Evolutionary conservation across 2,113 vertebrate species (phyloP).

Genomic region (Cyanistes caeruleus): DNA sequence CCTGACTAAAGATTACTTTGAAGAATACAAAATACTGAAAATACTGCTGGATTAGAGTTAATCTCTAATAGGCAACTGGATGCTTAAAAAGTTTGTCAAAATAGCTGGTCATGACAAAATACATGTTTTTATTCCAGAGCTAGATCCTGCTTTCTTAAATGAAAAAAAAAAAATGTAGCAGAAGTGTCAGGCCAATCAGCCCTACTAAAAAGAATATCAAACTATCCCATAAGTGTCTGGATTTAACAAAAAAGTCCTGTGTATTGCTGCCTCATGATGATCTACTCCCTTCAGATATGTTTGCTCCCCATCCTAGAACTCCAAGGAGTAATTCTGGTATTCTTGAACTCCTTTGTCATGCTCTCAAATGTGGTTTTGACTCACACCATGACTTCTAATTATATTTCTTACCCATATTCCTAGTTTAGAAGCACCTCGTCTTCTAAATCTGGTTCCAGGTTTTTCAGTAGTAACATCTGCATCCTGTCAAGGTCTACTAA

Average conservation of each 20-base stretch:
- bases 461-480: background rate
- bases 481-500: background rate
- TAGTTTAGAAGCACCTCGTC: background rate
- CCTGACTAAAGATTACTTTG: background rate
- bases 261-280: background rate
- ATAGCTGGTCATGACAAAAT: background rate
- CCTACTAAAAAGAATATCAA: background rate
- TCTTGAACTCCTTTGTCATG: background rate
- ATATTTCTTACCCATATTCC: background rate
- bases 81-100: background rate
- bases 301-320: background rate
- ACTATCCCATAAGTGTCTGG: background rate
- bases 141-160: background rate
- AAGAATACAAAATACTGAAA: background rate
- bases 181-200: background rate
- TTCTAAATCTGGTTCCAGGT: background rate
- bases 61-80: background rate
- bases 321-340: background rate
- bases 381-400: background rate
- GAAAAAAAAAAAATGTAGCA: background rate
- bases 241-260: background rate
- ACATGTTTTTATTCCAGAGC: background rate
- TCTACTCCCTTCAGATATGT: background rate
- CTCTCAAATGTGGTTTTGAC: background rate
- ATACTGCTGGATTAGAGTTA: background rate